Conservation (phyloP, 2,113 vertebrate species). For the Pseudopodoces humilis region DNA sequence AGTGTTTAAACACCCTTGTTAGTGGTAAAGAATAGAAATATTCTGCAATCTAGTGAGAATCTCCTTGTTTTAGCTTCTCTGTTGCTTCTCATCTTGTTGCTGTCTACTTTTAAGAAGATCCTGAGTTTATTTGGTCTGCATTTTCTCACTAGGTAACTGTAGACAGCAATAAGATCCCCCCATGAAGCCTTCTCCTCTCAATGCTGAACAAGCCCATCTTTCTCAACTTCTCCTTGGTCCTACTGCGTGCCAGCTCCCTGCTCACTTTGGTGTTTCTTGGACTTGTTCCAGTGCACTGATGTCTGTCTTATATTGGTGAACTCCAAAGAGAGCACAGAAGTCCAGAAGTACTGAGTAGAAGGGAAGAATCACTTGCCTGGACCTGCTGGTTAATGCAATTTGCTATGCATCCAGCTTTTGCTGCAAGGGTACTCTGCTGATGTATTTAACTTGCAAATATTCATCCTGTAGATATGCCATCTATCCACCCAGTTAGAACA, state of each 20-base stretch:
- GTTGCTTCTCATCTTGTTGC: not conserved
- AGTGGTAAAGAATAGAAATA: not conserved
- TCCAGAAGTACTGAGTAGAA: not conserved
- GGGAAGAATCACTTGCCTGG: not conserved
- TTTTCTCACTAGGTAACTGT: not conserved
- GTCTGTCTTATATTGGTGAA: not conserved
- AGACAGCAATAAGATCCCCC: not conserved
- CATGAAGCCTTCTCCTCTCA: not conserved
- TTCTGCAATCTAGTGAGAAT: not conserved
- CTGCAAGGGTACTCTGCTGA: not conserved
- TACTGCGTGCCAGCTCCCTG: not conserved
- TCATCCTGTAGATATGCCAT: not conserved
- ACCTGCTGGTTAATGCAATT: not conserved
- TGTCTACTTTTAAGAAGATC: not conserved
- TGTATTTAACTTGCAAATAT: not conserved
- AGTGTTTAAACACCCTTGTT: not conserved
- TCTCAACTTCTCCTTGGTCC: accelerated
- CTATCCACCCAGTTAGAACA: not conserved
- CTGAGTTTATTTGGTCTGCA: not conserved
- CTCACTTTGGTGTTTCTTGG: not conserved
- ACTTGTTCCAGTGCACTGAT: not conserved
- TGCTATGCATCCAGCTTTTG: not conserved
- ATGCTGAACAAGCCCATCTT: not conserved
- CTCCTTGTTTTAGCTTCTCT: not conserved
- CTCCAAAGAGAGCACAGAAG: not conserved